A percentile compares a stretch with the other conserved stretches of the same genome.
These are phyloP conservation scores for Formicarius rufipectus DNA, from an alignment of 2,113 vertebrate genomes.

Conservation along the genomic window DNA sequence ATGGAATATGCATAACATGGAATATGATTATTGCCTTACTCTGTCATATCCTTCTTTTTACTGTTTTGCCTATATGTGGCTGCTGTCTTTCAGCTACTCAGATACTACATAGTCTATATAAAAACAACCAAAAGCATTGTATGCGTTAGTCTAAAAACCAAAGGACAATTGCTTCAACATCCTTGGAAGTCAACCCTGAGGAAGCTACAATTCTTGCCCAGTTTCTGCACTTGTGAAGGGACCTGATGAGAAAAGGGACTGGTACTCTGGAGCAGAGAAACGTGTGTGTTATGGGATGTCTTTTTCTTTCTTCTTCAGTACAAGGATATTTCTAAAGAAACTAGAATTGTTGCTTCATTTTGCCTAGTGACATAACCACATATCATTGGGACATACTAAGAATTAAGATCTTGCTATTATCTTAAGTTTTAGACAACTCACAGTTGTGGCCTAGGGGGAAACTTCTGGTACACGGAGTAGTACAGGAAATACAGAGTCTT, in stretches of 20 bases:
- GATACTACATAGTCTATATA: neutral
- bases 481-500: neutral
- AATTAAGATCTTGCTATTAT: neutral
- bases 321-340: neutral
- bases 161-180: neutral
- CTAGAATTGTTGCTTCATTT: neutral
- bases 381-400: neutral
- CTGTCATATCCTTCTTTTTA: neutral
- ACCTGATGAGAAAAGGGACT: neutral
- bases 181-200: neutral
- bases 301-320: neutral
- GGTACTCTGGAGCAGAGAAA: neutral
- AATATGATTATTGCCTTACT: neutral
- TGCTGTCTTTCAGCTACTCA: neutral
- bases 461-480: neutral
- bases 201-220: neutral
- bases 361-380: neutral
- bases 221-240: neutral
- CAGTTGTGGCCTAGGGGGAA: neutral
- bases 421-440: neutral
- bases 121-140: neutral
- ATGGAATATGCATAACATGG: neutral
- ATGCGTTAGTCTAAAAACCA: neutral
- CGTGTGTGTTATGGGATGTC: neutral
- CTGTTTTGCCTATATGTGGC: neutral